Conservation (phyloP, 2,797 vertebrate species). For the Sitta carolinensis region DNA sequence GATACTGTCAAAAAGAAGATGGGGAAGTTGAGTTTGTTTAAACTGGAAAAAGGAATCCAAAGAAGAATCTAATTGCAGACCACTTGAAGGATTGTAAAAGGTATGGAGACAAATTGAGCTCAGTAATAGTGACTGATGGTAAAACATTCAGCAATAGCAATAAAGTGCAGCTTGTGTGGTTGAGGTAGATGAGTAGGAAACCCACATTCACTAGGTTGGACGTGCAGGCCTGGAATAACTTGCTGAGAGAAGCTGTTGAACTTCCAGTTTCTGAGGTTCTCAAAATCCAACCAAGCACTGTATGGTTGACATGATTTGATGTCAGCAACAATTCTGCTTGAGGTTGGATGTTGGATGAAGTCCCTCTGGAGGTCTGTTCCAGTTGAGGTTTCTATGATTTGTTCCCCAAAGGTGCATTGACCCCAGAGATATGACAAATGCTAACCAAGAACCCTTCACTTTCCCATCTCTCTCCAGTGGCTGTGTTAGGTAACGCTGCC, state of each 20-base stretch:
- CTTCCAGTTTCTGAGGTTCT: background rate
- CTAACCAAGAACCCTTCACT: background rate
- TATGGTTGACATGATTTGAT: background rate
- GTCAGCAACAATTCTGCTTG: background rate
- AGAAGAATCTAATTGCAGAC: background rate
- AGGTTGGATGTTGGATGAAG: background rate
- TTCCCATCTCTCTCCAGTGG: background rate
- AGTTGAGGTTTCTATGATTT: background rate
- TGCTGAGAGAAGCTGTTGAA: background rate
- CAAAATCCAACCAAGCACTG: background rate
- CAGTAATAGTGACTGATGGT: background rate
- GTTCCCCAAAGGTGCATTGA: background rate
- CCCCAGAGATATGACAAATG: background rate
- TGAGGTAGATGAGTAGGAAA: background rate
- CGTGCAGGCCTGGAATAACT: background rate
- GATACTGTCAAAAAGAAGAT: background rate
- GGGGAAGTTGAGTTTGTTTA: background rate
- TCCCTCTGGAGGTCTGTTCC: background rate
- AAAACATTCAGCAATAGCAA: background rate
- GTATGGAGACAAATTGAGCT: background rate
- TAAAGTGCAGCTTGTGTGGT: background rate
- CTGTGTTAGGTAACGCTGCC: background rate
- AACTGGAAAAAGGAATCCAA: background rate
- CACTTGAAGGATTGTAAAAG: background rate
- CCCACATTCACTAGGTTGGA: background rate